Evolutionary conservation across 2,888 invertebrate species (phyloP), one percentile per base, ranked within the genome.

Genomic region (Dione vanillae): DNA sequence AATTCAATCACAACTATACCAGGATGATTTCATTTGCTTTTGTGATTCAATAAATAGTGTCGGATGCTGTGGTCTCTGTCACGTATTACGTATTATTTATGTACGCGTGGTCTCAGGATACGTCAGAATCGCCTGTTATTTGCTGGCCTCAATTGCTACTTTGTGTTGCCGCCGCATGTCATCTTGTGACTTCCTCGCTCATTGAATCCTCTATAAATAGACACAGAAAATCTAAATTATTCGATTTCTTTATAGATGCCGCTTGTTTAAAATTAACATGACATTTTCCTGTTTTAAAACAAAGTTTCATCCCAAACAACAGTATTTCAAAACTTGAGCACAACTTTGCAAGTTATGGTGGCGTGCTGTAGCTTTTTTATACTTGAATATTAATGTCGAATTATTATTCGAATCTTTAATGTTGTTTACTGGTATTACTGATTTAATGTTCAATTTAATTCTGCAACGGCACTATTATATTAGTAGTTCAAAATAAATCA

Each of bases 101-200:
- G 74, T 70, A 70, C 69, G 73, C 71, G 62, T 72, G 73, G 65
- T 70, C 71, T 67, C 56, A 75, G 79, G 78, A 78, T 75, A 79
- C 78, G 79, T 79, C 79, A 80, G 78, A 78, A 72, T 61, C 71
- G 76, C 78, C 79, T 75, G 80, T 81, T 77, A 85, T 85, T 86
- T 84, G 86, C 77, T 81, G 78, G 78, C 76, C 78, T 87, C 91
- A 91, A 91, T 91, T 91, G 91, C 79, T 83, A 81, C 88, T 87
- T 88, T 88, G 88, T 88, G 76, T 71, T 70, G 71, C 68, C 68
- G 71, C 72, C 75, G 72, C 71, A 75, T 77, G 84, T 83, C 83
- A 80, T 80, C 80, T 82, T 83, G 80, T 82, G 83, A 82, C 85
- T 84, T 86, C 85, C 84, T 84, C 82, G 80, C 79, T 80, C 80